Percentiles rank a stretch among this genome's conserved stretches.
These are phyloP conservation scores for Deroplatys truncata DNA, from an alignment of 2,888 invertebrate genomes.

Conservation along the genomic window DNA sequence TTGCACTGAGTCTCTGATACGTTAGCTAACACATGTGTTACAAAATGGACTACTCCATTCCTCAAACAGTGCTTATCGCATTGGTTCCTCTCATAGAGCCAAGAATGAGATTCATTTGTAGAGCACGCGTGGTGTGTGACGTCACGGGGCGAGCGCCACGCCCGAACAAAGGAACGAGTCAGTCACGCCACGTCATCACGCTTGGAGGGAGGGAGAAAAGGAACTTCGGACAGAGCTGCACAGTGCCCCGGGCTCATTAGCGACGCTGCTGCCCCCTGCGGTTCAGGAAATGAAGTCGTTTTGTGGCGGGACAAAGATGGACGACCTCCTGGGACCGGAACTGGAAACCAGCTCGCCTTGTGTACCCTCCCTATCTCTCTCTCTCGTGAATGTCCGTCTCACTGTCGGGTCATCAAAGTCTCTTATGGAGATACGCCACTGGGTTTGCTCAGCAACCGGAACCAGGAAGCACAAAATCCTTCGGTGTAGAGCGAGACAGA, in stretches of 20 bases:
- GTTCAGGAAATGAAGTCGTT: constrained; percentile 30
- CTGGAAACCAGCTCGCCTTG: neutral
- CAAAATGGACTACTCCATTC: neutral
- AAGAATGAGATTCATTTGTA: neutral
- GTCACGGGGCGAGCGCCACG: neutral
- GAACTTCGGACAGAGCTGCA: neutral
- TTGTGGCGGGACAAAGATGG: constrained; percentile 30
- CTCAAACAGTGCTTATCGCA: neutral
- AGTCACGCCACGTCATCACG: neutral
- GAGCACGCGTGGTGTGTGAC: neutral
- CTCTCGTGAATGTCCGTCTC: neutral
- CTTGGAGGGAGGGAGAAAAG: neutral
- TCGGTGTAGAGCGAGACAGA: neutral
- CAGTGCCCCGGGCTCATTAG: constrained; percentile 19
- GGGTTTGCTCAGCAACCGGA: neutral
- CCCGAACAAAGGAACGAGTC: neutral
- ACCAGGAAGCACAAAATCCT: neutral
- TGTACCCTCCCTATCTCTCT: neutral
- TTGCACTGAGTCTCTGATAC: too few relatives aligned
- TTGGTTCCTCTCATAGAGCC: neutral
- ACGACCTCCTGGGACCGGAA: constrained; percentile 26
- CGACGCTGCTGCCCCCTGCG: constrained; percentile 11
- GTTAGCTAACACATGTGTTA: neutral
- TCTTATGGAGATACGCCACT: neutral
- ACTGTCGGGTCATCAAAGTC: neutral